Percentiles rank a stretch among this genome's conserved stretches.
Conservation (phyloP, 2,797 vertebrate species). For the Borostomias antarcticus region DNA sequence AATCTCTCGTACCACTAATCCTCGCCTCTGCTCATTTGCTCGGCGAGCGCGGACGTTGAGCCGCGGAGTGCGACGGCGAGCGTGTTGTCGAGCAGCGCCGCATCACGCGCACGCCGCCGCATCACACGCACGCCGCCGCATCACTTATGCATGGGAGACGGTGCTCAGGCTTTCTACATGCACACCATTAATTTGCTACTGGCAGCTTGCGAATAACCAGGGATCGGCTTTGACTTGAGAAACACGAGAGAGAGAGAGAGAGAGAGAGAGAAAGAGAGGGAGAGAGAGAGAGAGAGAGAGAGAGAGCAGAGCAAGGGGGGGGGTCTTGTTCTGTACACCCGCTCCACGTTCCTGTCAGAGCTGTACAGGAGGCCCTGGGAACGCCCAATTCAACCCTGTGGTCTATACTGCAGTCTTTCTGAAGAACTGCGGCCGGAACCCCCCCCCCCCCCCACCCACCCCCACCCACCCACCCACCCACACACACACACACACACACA, state of each 20-base stretch:
- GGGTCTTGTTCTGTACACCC: too few relatives aligned
- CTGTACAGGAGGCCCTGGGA: too few relatives aligned
- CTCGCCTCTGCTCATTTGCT: slow-evolving; percentile 72
- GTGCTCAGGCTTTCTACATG: slow-evolving; percentile 56
- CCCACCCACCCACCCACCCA: too few relatives aligned
- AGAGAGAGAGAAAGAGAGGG: background rate
- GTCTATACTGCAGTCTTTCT: too few relatives aligned
- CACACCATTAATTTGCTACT: slow-evolving; percentile 70
- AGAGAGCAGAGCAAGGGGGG: slow-evolving; percentile 14
- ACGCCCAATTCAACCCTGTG: too few relatives aligned
- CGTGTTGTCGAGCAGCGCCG: too few relatives aligned
- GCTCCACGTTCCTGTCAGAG: too few relatives aligned
- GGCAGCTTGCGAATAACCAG: slow-evolving; percentile 62
- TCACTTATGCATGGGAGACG: slow-evolving; percentile 73
- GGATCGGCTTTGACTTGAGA: slow-evolving; percentile 11
- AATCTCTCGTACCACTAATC: slow-evolving; percentile 68
- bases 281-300: background rate
- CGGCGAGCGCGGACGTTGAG: slow-evolving; percentile 63
- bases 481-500: too few relatives aligned
- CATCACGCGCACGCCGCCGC: slow-evolving; percentile 57
- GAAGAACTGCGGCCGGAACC: too few relatives aligned
- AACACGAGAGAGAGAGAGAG: slow-evolving; percentile 8
- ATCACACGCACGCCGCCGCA: slow-evolving; percentile 64
- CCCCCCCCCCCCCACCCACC: too few relatives aligned
- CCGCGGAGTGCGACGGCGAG: slow-evolving; percentile 66